A percentile compares a stretch with the other conserved stretches of the same genome.
Evolutionary conservation across 2,797 vertebrate genomes (phyloP).

Genomic region (Hypotaenidia okinawae): DNA sequence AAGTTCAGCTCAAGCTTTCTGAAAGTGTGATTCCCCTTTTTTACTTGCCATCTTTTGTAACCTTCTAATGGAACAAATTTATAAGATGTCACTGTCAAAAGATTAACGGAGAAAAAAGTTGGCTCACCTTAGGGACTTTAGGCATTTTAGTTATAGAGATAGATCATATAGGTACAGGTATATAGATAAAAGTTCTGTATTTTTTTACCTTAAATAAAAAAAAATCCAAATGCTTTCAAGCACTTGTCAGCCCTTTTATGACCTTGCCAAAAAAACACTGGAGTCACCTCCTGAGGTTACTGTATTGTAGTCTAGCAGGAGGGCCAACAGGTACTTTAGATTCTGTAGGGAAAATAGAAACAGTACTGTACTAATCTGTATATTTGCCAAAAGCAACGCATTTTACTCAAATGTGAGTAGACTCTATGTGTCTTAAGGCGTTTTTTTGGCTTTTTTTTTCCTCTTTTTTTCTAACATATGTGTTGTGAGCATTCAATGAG

Average conservation of each 20-base stretch:
- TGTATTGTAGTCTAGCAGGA: neutral
- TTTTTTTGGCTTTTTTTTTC: neutral
- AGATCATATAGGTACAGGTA: neutral
- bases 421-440: neutral
- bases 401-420: neutral
- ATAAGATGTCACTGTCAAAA: neutral
- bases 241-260: neutral
- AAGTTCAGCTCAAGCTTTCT: neutral
- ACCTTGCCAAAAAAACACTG: neutral
- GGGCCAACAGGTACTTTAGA: neutral
- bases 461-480: neutral
- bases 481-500: neutral
- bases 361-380: neutral
- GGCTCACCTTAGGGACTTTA: neutral
- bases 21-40: neutral
- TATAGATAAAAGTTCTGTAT: neutral
- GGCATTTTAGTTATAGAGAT: neutral
- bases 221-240: neutral
- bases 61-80: neutral
- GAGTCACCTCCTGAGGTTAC: neutral
- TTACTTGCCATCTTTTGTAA: neutral
- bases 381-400: neutral
- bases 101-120: neutral
- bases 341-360: neutral
- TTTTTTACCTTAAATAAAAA: neutral